A percentile compares a stretch with the other conserved stretches of the same genome.
Conservation (phyloP, 92 coral and sea anemone species). For the Anthopleura xanthogrammica region DNA sequence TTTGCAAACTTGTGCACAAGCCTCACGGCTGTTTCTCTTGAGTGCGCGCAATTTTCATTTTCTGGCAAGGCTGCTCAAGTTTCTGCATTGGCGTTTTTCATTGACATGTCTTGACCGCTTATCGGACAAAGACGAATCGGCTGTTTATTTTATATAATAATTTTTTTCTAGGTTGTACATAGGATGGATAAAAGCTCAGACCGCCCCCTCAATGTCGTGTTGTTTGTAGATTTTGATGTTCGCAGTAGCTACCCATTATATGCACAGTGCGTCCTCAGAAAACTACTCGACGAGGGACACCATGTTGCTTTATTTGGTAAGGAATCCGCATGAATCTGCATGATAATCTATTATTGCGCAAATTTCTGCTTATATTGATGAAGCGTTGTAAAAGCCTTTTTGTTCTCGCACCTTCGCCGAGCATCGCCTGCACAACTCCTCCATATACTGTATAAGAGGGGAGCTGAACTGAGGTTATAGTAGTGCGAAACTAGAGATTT, state of each 20-base stretch:
- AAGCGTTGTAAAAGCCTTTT: neutral
- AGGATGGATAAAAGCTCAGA: conserved; percentile 24
- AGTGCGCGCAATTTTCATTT: too few relatives aligned
- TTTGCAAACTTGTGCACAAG: too few relatives aligned
- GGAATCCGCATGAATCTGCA: neutral
- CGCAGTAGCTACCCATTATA: conserved; percentile 22
- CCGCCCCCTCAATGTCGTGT: conserved; percentile 29
- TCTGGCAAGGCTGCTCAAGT: too few relatives aligned
- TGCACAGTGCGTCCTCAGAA: conserved; percentile 28
- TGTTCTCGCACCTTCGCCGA: neutral
- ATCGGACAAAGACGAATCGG: neutral
- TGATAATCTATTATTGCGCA: neutral
- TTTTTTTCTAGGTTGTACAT: neutral
- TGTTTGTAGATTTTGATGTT: conserved; percentile 37
- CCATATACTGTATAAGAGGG: neutral
- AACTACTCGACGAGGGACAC: conserved; percentile 31
- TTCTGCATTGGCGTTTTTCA: neutral
- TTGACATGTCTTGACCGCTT: neutral
- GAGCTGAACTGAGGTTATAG: neutral
- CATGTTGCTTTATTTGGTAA: conserved; percentile 42
- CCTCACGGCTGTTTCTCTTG: too few relatives aligned
- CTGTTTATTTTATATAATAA: neutral
- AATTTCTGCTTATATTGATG: neutral
- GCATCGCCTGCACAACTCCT: neutral
- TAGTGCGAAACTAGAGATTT: too few relatives aligned